Percentiles rank a stretch among this genome's conserved stretches.
These are phyloP conservation scores for Hirudo medicinalis DNA, from an alignment of 1,140 invertebrate genomes.

Conservation along the genomic window DNA sequence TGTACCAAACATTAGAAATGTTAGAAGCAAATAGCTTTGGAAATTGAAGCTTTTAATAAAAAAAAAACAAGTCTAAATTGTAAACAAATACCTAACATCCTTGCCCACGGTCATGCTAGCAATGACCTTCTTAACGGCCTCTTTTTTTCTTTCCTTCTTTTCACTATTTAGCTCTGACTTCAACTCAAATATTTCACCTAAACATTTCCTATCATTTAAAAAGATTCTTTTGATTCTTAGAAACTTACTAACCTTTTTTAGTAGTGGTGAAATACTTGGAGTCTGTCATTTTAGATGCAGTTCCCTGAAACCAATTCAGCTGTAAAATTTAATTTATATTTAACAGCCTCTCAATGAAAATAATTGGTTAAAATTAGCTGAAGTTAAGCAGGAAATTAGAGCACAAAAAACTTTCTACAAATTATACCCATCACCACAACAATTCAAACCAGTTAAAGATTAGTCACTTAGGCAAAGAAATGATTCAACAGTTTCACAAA, in stretches of 20 bases:
- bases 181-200: constrained; percentile 52
- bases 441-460: no score
- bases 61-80: constrained; percentile 15
- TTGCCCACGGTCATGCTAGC: constrained; percentile 98
- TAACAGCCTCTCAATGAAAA: no score
- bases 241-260: constrained; percentile 62
- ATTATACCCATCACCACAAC: no score
- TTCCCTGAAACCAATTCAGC: constrained; percentile 19
- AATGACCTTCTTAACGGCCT: constrained; percentile 99
- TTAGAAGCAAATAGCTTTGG: no score
- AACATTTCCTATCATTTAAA: neutral
- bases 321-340: neutral
- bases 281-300: constrained; percentile 73
- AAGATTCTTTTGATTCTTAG: no score
- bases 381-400: no score
- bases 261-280: constrained; percentile 99
- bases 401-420: no score
- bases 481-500: no score
- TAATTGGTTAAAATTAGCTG: no score
- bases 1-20: no score
- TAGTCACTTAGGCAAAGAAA: no score
- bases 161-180: constrained; percentile 99
- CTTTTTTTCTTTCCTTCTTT: constrained; percentile 98
- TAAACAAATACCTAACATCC: constrained; percentile 47
- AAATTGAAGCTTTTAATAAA: neutral